These are phyloP conservation scores for Melanostoma scalare DNA, from an alignment of 2,888 invertebrate genomes.

Conservation along the genomic window DNA sequence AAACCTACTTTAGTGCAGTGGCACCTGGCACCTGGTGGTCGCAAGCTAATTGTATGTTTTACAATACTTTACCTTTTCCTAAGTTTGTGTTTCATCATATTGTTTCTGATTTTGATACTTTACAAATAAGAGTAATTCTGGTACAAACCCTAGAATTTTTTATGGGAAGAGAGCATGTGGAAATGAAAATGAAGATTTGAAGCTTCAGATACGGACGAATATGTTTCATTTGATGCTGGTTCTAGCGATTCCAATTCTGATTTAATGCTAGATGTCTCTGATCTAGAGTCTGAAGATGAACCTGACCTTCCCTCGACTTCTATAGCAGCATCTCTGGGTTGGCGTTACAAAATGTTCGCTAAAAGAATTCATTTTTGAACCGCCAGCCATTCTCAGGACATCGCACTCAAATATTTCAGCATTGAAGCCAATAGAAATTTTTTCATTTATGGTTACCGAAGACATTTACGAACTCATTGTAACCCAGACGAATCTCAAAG, in stretches of 20 bases:
- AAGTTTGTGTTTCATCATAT: too few relatives aligned
- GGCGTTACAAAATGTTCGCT: conserved; percentile 29
- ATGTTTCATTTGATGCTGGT: too few relatives aligned
- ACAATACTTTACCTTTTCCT: too few relatives aligned
- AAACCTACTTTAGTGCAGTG: too few relatives aligned
- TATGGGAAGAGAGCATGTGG: not conserved
- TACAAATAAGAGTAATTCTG: not conserved
- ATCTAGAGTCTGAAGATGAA: not conserved
- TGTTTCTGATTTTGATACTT: too few relatives aligned
- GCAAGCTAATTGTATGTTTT: too few relatives aligned
- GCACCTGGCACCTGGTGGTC: too few relatives aligned
- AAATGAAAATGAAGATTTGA: not conserved
- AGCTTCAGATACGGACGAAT: too few relatives aligned
- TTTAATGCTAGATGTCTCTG: not conserved
- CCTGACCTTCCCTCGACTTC: conserved; percentile 22
- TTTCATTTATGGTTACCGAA: conserved; percentile 33
- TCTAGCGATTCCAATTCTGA: too few relatives aligned
- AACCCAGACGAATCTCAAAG: conserved; percentile 22
- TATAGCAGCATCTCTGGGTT: conserved; percentile 3
- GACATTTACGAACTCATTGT: conserved; percentile 11
- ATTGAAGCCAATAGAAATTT: conserved; percentile 19
- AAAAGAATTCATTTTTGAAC: conserved; percentile 29
- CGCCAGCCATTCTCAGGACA: conserved; percentile 4
- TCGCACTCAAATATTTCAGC: conserved; percentile 16
- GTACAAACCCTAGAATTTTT: not conserved